Evolutionary conservation across 2,797 vertebrate species (phyloP), one percentile per base, ranked within the genome.

Genomic region (Taeniopygia guttata): DNA sequence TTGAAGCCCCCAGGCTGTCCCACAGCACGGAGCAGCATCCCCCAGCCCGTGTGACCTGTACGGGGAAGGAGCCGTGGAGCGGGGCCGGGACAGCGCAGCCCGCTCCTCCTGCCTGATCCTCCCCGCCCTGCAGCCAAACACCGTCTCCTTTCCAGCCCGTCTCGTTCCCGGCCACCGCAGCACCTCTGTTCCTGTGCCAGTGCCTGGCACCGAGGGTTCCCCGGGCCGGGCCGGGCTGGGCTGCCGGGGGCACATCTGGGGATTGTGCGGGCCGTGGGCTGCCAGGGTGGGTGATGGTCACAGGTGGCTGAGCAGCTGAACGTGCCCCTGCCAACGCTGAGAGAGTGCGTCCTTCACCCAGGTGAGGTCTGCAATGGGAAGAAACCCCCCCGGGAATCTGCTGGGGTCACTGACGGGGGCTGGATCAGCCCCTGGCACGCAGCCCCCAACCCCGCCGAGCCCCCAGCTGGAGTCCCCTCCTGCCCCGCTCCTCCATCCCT

Each of bases 161-260:
- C 93, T 73, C 11, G n/a, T 81, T 94, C 92, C 80, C 1, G 30
- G 89, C 58, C 88, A 81, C 54, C 1, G 10, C 77, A 81, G 66
- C 38, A 34, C 40, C 1, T 88, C 83, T 95, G 90, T 81, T 95
- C 93, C 73, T 18, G 12, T 68, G 90, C 90, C 96, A 95, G 85
- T 7, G 1, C 88, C 90, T 51, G 90, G 66, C 83, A 70, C 62
- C 4, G 27, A n/a, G 30, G 42, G n/a, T 21, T 89, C 70, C 17
- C 54, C 1, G 1, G 10, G 63, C 70, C 2, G 3, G 6, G 67
- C 70, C 0, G 2, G 21, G 72, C 48, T 10, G n/a, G n/a, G n/a
- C n/a, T n/a, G n/a, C n/a, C n/a, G n/a, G 27, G 30, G 54, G 13
- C 48, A 77, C 38, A 56, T 4, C 13, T 20, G 42, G 59, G 27